Evolutionary conservation across 64 coral and sea anemone genomes (phyloP), one percentile per base, ranked within the genome.

Genomic region (Orbicella faveolata): DNA sequence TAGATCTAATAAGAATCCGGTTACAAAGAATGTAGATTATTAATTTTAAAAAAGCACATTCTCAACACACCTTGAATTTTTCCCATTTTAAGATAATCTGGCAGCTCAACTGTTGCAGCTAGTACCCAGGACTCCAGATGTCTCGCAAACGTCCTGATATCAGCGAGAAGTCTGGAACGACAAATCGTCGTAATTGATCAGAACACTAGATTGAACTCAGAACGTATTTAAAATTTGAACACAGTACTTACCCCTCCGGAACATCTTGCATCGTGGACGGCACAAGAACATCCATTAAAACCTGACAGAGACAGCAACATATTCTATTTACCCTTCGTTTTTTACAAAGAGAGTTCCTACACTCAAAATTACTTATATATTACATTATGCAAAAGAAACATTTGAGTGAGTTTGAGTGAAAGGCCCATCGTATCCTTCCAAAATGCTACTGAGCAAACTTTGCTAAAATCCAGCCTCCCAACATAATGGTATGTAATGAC

Each of bases 241-340:
- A n/a, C 1, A 9, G 10, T n/a, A 23, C 89, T 70, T 78, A 98
- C 96, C 93, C 93, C 30, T 95, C 93, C 0, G 93, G 96, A 41
- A 98, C 89, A 44, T 98, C 96, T 90, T 98, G 96, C 96, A 98
- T 98, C 18, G 93, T 94, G 30, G 93, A 94, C 21, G 96, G 96
- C 30, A 98, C 86, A 51, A 98, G 81, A 61, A 98, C 96, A 89
- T 98, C 96, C 93, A 98, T 93, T 19, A 98, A 62, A 74, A 98
- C 96, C 94, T 96, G 19, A 8, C 11, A 76, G 3, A 30, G 30
- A 30, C 30, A 30, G 30, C 30, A 30, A 30, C 30, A 30, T 30
- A 30, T 30, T 30, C 30, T 30, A 30, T 30, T 30, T 30, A 30
- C 30, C 30, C 30, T 30, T 30, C 30, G 30, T 30, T 30, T 30